Percentiles rank a stretch among this genome's conserved stretches.
These are phyloP conservation scores for Nycteola revayana DNA, from an alignment of 2,888 invertebrate genomes.

Conservation along the genomic window DNA sequence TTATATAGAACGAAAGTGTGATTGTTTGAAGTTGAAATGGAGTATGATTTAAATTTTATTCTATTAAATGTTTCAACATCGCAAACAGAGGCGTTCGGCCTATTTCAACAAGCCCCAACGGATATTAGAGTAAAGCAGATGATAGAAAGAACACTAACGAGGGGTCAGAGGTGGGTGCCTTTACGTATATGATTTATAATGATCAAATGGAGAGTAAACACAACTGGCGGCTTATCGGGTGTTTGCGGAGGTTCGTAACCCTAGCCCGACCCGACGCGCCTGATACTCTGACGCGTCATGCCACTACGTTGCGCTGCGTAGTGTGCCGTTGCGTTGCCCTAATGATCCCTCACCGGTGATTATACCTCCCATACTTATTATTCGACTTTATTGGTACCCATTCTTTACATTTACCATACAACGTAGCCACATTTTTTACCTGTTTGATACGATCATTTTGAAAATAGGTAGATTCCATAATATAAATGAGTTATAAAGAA, in stretches of 20 bases:
- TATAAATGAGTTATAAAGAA: too few relatives aligned
- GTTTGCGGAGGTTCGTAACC: conserved; percentile 62
- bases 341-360: conserved; percentile 30
- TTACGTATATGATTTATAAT: conserved; percentile 68
- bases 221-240: conserved; percentile 59
- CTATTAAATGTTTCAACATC: too few relatives aligned
- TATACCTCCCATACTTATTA: conserved; percentile 9
- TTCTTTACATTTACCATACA: conserved; percentile 6
- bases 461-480: too few relatives aligned
- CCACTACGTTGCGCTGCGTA: background rate
- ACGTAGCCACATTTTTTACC: too few relatives aligned
- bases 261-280: conserved; percentile 29
- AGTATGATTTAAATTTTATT: too few relatives aligned
- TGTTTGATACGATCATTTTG: too few relatives aligned
- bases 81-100: conserved; percentile 7
- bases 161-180: conserved; percentile 62
- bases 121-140: conserved; percentile 24
- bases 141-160: conserved; percentile 49
- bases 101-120: conserved; percentile 24
- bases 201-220: conserved; percentile 59
- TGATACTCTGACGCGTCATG: background rate
- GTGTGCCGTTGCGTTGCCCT: conserved; percentile 12
- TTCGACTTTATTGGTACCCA: conserved; percentile 15
- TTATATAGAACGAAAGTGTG: too few relatives aligned
- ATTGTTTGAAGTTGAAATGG: too few relatives aligned